Base-by-base conservation (phyloP, 1,140 invertebrate genomes). In the Drosophila parvula region DNA sequence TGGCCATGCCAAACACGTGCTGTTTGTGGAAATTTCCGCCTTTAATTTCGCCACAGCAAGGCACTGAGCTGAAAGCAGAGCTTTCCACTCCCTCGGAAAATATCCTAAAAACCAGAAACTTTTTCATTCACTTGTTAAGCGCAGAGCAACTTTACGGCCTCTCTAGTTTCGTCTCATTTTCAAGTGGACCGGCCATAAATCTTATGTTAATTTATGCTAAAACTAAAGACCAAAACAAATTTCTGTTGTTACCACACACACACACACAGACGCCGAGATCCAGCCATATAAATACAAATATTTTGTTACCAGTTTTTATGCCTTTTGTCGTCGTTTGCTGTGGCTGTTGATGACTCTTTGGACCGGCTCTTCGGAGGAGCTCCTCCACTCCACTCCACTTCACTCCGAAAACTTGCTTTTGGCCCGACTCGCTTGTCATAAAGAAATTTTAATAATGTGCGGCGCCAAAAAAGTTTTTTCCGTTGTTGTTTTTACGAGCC, bases 361-460 rank as follows among this genome's bases (percentile, higher is more conserved):
- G 77, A 63, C 71, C 81, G 76, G 71, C 77, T 84, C 79, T 62
- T 41, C 22, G 50, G 65, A 58, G 65, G 45, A 45, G 44, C 70
- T 51, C 43, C 50, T 36, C 50, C 45, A 57, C 53, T 50, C 30
- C 40, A 22, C 12, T 8, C 11, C 74, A 40, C 34, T 16, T 56
- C 43, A 36, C 48, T 58, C 53, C 10, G 36, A 64, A 36, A 65
- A 67, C 65, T 69, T 69, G 65, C 65, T 69, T 67, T 69, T 51
- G 65, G 61, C 62, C 62, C 45, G 60, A 53, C 79, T 84, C 80
- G 84, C 68, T 80, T 90, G 84, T 89, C 84, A 89, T 89, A 89
- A 89, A 90, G 80, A 83, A 78, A 90, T 88, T 88, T 90, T 90
- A 90, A 90, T 90, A 90, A 90, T 90, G 86, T 83, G 86, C 77